These are phyloP conservation scores for Periophthalmus modestus DNA, from an alignment of 2,113 vertebrate genomes.

Conservation along the genomic window DNA sequence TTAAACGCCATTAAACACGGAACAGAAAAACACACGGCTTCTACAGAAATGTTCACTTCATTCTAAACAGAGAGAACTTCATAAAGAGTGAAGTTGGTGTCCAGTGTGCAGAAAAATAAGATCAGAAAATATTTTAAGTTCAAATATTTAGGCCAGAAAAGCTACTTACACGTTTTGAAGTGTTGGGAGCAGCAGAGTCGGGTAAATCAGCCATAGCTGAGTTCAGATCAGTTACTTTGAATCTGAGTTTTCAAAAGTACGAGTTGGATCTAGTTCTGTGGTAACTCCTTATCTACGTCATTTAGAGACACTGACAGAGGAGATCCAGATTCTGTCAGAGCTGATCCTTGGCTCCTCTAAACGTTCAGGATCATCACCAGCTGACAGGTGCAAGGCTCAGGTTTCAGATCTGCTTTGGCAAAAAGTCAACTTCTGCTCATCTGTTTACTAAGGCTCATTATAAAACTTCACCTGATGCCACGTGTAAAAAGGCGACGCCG, in stretches of 20 bases:
- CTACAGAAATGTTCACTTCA: neutral
- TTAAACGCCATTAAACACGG: slow-evolving; percentile 30
- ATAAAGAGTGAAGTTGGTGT: too few relatives aligned
- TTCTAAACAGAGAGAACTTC: neutral
- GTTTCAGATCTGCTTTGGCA: slow-evolving; percentile 16
- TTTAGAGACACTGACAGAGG: slow-evolving; percentile 22
- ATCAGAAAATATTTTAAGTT: neutral
- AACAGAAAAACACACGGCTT: slow-evolving; percentile 24
- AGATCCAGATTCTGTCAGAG: neutral
- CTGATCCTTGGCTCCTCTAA: slow-evolving; percentile 2
- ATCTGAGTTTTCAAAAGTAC: slow-evolving; percentile 13
- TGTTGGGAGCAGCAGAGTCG: slow-evolving; percentile 26
- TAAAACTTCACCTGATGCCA: neutral
- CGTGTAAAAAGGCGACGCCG: neutral
- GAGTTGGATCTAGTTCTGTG: neutral
- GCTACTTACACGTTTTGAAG: slow-evolving; percentile 61
- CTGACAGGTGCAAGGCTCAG: slow-evolving; percentile 29
- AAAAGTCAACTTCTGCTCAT: slow-evolving; percentile 14
- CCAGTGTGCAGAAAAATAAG: neutral
- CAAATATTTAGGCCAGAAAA: neutral
- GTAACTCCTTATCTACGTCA: slow-evolving; percentile 16
- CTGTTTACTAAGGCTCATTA: neutral
- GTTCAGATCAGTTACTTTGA: slow-evolving; percentile 1
- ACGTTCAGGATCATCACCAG: slow-evolving; percentile 25
- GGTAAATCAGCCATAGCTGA: slow-evolving; percentile 46